Percentiles rank a stretch among this genome's conserved stretches.
phyloP scores from a whole-genome alignment of 2,888 invertebrate genomes.

The Polymixis flavicincta region DNA sequence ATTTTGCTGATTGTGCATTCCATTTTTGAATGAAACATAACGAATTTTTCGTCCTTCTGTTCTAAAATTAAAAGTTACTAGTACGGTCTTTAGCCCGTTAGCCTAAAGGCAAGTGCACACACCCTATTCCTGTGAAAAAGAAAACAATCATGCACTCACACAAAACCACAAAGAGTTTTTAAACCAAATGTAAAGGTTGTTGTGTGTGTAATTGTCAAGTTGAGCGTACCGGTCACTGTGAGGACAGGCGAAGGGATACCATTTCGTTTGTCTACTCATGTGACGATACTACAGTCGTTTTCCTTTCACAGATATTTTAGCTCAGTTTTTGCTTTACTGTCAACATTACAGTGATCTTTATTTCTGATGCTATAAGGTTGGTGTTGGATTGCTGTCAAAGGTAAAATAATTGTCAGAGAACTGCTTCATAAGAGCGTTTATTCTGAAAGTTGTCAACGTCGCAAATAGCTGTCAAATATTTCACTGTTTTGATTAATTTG shows the following conservation, averaged over 20 bases:
- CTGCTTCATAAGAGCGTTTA: no score
- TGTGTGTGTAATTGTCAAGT: constrained; percentile 33
- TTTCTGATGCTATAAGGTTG: neutral
- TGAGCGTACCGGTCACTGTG: constrained; percentile 28
- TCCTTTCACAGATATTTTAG: neutral
- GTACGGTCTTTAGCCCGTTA: neutral
- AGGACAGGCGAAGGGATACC: no score
- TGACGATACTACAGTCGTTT: neutral
- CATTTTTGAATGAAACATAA: constrained; percentile 3
- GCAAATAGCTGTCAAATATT: no score
- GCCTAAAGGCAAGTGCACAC: neutral
- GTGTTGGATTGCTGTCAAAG: neutral
- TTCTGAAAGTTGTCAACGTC: no score
- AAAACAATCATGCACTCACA: constrained; percentile 27
- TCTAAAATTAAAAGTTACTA: neutral
- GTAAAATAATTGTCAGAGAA: no score
- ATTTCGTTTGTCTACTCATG: no score
- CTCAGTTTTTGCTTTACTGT: neutral
- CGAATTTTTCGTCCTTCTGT: neutral
- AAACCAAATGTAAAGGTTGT: constrained; percentile 43
- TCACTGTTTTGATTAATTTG: no score
- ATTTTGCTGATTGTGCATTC: no score
- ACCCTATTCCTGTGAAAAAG: neutral
- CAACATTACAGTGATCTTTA: neutral
- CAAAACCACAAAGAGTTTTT: constrained; percentile 37